phyloP scores from a whole-genome alignment of 2,113 vertebrate genomes.

The Percina caprodes region DNA sequence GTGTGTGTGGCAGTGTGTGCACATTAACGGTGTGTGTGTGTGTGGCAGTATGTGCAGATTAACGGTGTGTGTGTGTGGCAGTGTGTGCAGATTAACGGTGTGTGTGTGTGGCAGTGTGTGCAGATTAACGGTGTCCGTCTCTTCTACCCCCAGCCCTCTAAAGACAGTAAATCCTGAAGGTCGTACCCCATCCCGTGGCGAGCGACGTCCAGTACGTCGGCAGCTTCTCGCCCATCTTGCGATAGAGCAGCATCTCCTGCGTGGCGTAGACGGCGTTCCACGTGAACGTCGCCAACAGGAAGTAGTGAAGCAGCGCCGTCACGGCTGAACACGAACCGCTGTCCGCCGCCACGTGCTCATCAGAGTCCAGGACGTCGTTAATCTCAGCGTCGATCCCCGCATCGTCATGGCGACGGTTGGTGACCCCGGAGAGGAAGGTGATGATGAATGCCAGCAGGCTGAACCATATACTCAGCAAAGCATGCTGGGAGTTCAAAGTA shows the following conservation, averaged over 20 bases:
- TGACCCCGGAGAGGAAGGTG: conserved; percentile 82
- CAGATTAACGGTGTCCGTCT: too few relatives aligned
- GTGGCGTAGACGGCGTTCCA: conserved; percentile 77
- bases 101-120: too few relatives aligned
- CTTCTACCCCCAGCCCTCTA: too few relatives aligned
- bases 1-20: too few relatives aligned
- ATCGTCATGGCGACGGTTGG: conserved; percentile 32
- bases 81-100: too few relatives aligned
- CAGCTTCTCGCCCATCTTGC: neutral
- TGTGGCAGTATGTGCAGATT: too few relatives aligned
- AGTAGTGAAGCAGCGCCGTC: conserved; percentile 79
- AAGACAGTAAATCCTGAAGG: too few relatives aligned
- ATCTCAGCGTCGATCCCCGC: accelerated
- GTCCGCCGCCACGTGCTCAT: neutral
- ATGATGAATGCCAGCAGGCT: conserved; percentile 84
- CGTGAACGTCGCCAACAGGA: conserved; percentile 80
- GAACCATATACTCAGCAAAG: conserved; percentile 79
- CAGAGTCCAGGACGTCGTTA: conserved; percentile 47
- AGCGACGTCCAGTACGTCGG: neutral
- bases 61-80: too few relatives aligned
- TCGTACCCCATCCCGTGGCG: conserved; percentile 47
- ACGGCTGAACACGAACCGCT: conserved; percentile 44
- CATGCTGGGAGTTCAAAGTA: conserved; percentile 68
- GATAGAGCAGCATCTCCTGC: conserved; percentile 47
- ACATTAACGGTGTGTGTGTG: too few relatives aligned